Percentiles rank a stretch among this genome's conserved stretches.
phyloP scores from a whole-genome alignment of 2,797 vertebrate genomes.

The Heterohyrax brucei region DNA sequence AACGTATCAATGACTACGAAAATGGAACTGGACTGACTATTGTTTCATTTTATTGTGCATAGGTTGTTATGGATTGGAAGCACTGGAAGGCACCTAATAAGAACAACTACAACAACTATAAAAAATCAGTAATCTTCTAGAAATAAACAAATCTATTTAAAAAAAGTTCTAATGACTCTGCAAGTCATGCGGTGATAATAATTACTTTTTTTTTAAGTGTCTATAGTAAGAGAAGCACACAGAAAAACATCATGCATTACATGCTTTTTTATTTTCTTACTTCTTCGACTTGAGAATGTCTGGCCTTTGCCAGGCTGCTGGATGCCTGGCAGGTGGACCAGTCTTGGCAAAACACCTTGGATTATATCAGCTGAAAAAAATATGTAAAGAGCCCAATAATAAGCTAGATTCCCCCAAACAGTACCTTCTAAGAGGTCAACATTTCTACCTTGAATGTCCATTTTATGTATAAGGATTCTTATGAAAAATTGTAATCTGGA shows the following conservation, averaged over 20 bases:
- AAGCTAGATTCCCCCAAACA: neutral
- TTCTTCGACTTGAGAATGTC: slow-evolving; percentile 55
- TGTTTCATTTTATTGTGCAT: too few species aligned
- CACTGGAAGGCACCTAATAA: too few species aligned
- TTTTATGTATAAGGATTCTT: neutral
- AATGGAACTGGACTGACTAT: too few species aligned
- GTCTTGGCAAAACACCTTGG: slow-evolving; percentile 41
- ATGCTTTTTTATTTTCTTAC: slow-evolving; percentile 63
- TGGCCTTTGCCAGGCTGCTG: neutral
- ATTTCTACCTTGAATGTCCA: slow-evolving; percentile 42
- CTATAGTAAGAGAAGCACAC: slow-evolving; percentile 62
- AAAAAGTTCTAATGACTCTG: slow-evolving; percentile 78
- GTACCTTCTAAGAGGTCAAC: neutral
- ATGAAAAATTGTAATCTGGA: neutral
- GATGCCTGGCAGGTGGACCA: slow-evolving; percentile 41
- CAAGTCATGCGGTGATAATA: slow-evolving; percentile 52
- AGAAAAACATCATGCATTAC: slow-evolving; percentile 48
- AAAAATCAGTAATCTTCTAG: slow-evolving; percentile 77
- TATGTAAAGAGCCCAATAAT: slow-evolving; percentile 18
- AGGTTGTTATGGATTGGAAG: too few species aligned
- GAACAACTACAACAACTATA: too few species aligned
- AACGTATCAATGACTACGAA: too few species aligned
- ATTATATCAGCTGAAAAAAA: slow-evolving; percentile 52
- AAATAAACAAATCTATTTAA: slow-evolving; percentile 74
- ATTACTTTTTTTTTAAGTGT: slow-evolving; percentile 67